phyloP scores from a whole-genome alignment of 2,888 invertebrate species.

The Scaptomyza parva region DNA sequence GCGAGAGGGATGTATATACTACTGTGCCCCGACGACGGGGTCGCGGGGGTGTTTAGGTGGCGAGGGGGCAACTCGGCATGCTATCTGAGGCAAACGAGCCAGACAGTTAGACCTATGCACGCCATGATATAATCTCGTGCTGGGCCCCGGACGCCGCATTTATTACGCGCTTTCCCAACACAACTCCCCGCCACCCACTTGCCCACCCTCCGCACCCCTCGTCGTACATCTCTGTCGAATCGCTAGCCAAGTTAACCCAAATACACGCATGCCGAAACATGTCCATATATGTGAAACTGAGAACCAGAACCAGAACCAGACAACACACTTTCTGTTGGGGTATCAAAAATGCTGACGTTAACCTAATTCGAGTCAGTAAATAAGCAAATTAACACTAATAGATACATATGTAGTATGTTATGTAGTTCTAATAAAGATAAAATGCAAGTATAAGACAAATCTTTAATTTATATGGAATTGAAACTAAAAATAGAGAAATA shows the following conservation, averaged over 20 bases:
- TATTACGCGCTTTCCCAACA: slow-evolving; percentile 58
- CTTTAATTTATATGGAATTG: too few relatives aligned
- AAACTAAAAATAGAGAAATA: background rate
- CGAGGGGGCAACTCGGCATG: background rate
- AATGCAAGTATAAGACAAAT: too few relatives aligned
- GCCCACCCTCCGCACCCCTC: too few relatives aligned
- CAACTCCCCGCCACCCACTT: slow-evolving; percentile 21
- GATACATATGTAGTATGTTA: background rate
- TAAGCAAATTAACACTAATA: slow-evolving; percentile 35
- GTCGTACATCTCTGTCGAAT: too few relatives aligned
- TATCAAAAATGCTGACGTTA: slow-evolving; percentile 21
- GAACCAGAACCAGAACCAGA: slow-evolving; percentile 34
- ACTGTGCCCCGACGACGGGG: slow-evolving; percentile 9
- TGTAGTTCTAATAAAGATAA: too few relatives aligned
- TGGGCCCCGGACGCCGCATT: slow-evolving; percentile 48
- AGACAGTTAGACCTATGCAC: slow-evolving; percentile 69
- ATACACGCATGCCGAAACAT: slow-evolving; percentile 43
- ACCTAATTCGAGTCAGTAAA: slow-evolving; percentile 18
- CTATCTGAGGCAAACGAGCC: slow-evolving; percentile 41
- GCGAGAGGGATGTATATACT: slow-evolving; percentile 52
- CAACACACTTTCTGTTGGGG: slow-evolving; percentile 27
- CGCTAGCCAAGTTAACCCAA: slow-evolving; percentile 1
- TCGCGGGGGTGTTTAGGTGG: background rate
- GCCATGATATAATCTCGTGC: slow-evolving; percentile 75
- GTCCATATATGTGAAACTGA: slow-evolving; percentile 48